Base-by-base conservation (phyloP, 2,888 invertebrate species). In the Leptarthrus brevirostris region DNA sequence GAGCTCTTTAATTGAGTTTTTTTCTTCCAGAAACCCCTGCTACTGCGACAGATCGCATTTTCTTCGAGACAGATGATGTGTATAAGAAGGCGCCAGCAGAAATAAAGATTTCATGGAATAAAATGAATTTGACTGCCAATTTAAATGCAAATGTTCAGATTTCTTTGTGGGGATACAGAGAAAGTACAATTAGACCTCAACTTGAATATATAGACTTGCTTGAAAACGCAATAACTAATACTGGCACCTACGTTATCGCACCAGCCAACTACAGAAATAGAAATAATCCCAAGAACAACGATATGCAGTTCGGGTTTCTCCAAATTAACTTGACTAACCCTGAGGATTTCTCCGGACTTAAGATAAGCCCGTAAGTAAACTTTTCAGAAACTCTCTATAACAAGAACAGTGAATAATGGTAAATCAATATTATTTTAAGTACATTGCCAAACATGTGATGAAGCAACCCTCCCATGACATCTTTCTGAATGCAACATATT, bases 161-260 rank as follows among this genome's bases (percentile, higher is more conserved):
- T 78, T 93, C 93, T 0, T 83, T 97, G 10, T 97, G 93, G 93
- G 96, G 96, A 0, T 96, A 96, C 85, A 89, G 93, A 66, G 96
- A 96, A 84, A 89, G 90, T 0, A 93, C 92, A 0, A 94, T 93
- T 71, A 85, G 87, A 58, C 96, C 96, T 0, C 91, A 95, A 80
- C 86, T 96, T 54, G 88, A 94, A 75, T 95, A 89, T 81, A 95
- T 96, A 74, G 92, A 92, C 76, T 87, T 90, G 78, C 87, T 95
- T 61, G 92, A 92, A 82, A 87, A 88, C 12, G 86, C 88, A 36
- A 85, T 87, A 0, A 86, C 88, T 0, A 94, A 94, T 78, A 88
- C 88, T 6, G 95, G 95, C 2, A 86, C 87, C 73, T 93, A 92
- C 80, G 87, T 89, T 0, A 93, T 96, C 61, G 87, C 89, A 12